Evolutionary conservation across 2,888 invertebrate genomes (phyloP).

Genomic region (Noctua pronuba): DNA sequence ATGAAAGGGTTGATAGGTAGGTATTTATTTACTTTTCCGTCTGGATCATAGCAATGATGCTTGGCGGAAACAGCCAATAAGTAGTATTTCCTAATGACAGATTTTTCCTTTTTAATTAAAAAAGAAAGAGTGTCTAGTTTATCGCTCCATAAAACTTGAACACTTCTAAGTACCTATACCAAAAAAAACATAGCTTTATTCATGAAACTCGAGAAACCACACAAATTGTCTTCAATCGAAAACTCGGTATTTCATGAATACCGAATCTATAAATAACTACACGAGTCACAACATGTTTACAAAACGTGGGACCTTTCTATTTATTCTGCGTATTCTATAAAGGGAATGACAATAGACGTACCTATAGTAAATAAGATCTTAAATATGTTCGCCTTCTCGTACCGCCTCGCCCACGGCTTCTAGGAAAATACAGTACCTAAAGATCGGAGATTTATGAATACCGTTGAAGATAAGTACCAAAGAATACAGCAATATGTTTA

Average conservation of each 20-base stretch:
- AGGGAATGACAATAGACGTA: slow-evolving; percentile 18
- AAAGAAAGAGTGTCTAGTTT: neutral
- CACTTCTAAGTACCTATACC: neutral
- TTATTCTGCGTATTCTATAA: slow-evolving; percentile 31
- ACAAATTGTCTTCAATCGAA: slow-evolving; percentile 4
- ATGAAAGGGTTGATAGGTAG: neutral
- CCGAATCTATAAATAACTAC: slow-evolving; percentile 22
- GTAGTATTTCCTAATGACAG: neutral
- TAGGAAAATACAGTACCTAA: slow-evolving; percentile 12
- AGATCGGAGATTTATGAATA: slow-evolving; percentile 45
- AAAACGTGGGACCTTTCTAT: slow-evolving; percentile 15
- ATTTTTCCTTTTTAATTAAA: neutral
- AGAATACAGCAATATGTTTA: slow-evolving; percentile 37
- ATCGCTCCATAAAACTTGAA: neutral
- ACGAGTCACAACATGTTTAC: neutral
- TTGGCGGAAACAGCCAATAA: neutral
- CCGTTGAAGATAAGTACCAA: slow-evolving; percentile 27
- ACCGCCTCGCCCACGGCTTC: neutral
- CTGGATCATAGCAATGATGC: neutral
- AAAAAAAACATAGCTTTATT: neutral
- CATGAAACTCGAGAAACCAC: neutral
- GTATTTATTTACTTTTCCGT: neutral
- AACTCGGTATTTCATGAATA: neutral
- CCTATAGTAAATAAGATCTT: slow-evolving; percentile 26
- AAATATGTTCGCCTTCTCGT: neutral